phyloP scores from a whole-genome alignment of 2,113 vertebrate species.

The Eleginops maclovinus region DNA sequence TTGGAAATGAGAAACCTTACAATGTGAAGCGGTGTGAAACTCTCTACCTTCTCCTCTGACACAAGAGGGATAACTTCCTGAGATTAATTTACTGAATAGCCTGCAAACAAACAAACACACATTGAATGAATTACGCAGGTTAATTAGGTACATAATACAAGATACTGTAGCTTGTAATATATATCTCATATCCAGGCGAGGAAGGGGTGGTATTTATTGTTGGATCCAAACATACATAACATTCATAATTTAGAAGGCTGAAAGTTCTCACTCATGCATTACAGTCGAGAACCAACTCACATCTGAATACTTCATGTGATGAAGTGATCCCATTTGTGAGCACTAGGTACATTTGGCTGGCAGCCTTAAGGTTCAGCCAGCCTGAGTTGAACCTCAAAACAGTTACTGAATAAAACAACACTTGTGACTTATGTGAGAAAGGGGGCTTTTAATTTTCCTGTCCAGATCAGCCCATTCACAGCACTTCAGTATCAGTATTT shows the following conservation, averaged over 20 bases:
- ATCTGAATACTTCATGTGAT: constrained; percentile 58
- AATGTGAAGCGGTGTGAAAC: constrained; percentile 43
- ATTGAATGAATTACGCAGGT: constrained; percentile 4
- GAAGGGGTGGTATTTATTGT: constrained; percentile 15
- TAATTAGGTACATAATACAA: constrained; percentile 37
- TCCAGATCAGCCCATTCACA: constrained; percentile 42
- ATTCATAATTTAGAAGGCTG: constrained; percentile 57
- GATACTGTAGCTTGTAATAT: constrained; percentile 11
- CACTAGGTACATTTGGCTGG: constrained; percentile 27
- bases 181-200: constrained; percentile 17
- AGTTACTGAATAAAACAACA: constrained; percentile 79
- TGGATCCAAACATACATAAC: constrained; percentile 63
- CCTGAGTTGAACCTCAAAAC: constrained; percentile 54
- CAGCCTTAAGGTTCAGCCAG: constrained; percentile 33
- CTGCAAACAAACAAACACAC: constrained; percentile 25
- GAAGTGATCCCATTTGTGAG: constrained; percentile 53
- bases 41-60: constrained; percentile 26
- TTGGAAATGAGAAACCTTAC: constrained; percentile 36
- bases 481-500: constrained; percentile 59
- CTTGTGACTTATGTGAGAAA: constrained; percentile 42
- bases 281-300: constrained; percentile 32
- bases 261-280: constrained; percentile 37
- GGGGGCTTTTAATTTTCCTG: constrained; percentile 70
- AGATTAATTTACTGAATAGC: constrained; percentile 38
- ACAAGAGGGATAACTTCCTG: background rate